Evolutionary conservation across 2,113 vertebrate species (phyloP).

Genomic region (Anolis sagrei): DNA sequence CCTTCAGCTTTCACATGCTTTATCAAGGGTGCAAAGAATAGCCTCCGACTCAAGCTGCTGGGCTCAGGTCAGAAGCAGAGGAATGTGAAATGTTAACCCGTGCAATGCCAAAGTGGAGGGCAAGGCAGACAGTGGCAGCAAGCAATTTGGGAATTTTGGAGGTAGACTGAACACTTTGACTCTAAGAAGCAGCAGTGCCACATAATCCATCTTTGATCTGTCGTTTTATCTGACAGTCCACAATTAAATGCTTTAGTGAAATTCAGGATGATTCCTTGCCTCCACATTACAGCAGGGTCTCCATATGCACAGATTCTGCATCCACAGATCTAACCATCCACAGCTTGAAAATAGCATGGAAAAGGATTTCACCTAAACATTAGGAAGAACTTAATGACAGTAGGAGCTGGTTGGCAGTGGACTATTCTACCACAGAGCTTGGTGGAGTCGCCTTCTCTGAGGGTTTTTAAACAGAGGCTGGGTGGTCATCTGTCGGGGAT

Average conservation of each 20-base stretch:
- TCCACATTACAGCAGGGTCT: too few relatives aligned
- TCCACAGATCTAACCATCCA: too few relatives aligned
- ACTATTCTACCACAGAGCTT: too few relatives aligned
- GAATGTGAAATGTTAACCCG: constrained; percentile 65
- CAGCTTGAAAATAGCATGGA: too few relatives aligned
- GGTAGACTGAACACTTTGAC: not conserved
- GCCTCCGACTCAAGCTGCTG: constrained; percentile 67
- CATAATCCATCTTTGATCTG: too few relatives aligned
- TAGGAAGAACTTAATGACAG: too few relatives aligned
- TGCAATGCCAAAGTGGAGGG: constrained; percentile 39
- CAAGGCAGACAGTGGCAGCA: not conserved
- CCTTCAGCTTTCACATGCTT: constrained; percentile 76
- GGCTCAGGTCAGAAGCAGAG: constrained; percentile 67
- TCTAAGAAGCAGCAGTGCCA: not conserved
- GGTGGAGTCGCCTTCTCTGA: too few relatives aligned
- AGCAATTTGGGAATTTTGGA: not conserved
- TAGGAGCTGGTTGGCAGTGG: too few relatives aligned
- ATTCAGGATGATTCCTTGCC: not conserved
- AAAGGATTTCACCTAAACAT: too few relatives aligned
- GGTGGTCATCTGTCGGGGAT: too few relatives aligned
- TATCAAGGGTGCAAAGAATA: constrained; percentile 75
- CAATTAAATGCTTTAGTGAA: not conserved
- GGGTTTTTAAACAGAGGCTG: too few relatives aligned
- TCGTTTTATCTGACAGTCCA: not conserved
- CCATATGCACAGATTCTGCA: too few relatives aligned